Percentiles rank a stretch among this genome's conserved stretches.
These are phyloP conservation scores for Agonopterix subpropinquella DNA, from an alignment of 2,888 invertebrate species.

Conservation along the genomic window DNA sequence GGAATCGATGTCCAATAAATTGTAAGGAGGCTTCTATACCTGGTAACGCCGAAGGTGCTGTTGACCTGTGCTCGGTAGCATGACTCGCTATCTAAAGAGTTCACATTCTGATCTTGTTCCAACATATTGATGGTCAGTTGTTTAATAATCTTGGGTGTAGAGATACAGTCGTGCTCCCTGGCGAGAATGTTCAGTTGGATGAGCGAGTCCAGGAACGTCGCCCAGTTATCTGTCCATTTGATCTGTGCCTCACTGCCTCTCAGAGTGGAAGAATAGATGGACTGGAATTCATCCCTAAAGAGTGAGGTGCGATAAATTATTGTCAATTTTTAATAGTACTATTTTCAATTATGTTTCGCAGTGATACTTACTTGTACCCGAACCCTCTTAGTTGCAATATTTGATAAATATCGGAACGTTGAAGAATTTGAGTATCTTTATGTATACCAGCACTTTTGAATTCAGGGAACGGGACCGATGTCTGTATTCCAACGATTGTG, in stretches of 20 bases:
- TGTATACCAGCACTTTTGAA: background rate
- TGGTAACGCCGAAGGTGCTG: no score
- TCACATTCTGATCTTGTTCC: background rate
- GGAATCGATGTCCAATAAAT: no score
- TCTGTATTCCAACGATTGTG: background rate
- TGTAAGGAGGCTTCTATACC: no score
- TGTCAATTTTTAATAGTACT: background rate
- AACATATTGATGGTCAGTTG: conserved; percentile 18
- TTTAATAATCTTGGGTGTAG: conserved; percentile 20
- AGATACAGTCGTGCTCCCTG: conserved; percentile 21
- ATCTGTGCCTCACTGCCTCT: conserved; percentile 18
- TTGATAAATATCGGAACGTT: conserved; percentile 23
- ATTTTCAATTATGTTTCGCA: background rate
- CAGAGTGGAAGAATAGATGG: conserved; percentile 19
- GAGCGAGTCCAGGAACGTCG: conserved; percentile 26
- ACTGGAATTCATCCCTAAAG: conserved; percentile 27
- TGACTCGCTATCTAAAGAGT: background rate
- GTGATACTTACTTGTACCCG: conserved; percentile 21
- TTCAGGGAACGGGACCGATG: background rate
- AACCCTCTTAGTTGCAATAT: conserved; percentile 25
- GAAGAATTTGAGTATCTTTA: background rate
- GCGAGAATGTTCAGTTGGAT: conserved; percentile 26
- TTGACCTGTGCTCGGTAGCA: background rate
- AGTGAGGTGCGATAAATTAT: background rate
- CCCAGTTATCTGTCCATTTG: conserved; percentile 40